Conservation (phyloP, 2,113 vertebrate species). For the Myotis yumanensis region DNA sequence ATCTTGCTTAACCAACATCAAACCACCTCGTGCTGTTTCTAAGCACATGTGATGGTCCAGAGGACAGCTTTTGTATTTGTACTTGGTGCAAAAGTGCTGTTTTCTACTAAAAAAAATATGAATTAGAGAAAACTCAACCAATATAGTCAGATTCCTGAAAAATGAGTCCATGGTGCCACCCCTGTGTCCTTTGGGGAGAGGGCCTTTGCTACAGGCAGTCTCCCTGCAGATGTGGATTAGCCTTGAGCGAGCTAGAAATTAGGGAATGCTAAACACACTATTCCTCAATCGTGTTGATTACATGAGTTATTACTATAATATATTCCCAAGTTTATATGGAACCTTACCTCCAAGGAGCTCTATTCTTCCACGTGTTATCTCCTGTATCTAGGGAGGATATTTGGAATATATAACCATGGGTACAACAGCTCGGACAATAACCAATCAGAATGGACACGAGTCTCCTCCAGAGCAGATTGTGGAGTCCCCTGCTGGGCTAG, state of each 20-base stretch:
- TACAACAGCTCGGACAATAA: neutral
- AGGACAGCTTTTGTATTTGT: neutral
- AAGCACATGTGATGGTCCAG: neutral
- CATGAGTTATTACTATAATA: neutral
- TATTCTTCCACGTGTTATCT: neutral
- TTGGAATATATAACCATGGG: neutral
- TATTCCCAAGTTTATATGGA: neutral
- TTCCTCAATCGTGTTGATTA: neutral
- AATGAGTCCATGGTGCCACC: neutral
- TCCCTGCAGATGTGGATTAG: neutral
- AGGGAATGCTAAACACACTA: neutral
- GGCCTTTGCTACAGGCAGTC: neutral
- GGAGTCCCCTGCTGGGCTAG: neutral
- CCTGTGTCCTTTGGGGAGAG: neutral
- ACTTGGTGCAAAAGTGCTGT: neutral
- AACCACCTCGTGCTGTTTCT: neutral
- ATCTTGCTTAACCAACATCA: neutral
- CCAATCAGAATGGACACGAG: neutral
- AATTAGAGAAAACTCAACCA: neutral
- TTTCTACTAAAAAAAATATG: conserved; percentile 10
- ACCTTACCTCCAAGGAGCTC: neutral
- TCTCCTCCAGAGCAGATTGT: accelerated
- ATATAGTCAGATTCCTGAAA: neutral
- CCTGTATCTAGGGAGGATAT: neutral
- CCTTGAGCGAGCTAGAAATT: neutral